Percentiles rank a stretch among this genome's conserved stretches.
These are phyloP conservation scores for Eueremaeus valkanovi DNA, from an alignment of 2,888 invertebrate genomes.

Conservation along the genomic window DNA sequence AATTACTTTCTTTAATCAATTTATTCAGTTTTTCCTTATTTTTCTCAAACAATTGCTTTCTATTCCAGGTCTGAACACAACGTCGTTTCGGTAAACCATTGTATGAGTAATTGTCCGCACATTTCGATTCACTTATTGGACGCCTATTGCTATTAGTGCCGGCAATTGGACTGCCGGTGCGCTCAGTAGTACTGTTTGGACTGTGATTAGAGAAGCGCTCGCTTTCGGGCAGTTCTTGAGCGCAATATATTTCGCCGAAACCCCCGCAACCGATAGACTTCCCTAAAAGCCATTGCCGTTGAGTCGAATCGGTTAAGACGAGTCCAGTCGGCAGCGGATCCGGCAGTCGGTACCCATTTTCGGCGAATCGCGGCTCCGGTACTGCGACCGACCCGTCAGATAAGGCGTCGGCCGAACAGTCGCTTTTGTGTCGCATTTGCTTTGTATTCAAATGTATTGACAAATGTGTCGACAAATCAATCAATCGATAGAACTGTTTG, in stretches of 20 bases:
- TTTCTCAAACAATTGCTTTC: background rate
- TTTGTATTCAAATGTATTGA: background rate
- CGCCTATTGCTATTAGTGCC: too few species aligned
- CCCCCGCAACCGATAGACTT: conserved; percentile 83
- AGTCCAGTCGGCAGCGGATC: conserved; percentile 72
- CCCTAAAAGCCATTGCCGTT: conserved; percentile 80
- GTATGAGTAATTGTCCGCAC: background rate
- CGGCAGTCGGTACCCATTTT: conserved; percentile 58
- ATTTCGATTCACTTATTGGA: too few species aligned
- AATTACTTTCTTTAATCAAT: conserved; percentile 27
- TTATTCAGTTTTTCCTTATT: background rate
- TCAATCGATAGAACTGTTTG: background rate
- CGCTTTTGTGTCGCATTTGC: background rate
- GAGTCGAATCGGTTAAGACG: conserved; percentile 68
- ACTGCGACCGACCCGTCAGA: background rate
- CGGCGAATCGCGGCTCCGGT: conserved; percentile 43
- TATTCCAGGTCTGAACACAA: conserved; percentile 20
- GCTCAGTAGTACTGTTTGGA: background rate
- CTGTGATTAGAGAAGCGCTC: background rate
- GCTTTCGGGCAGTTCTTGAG: conserved; percentile 16
- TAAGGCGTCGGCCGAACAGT: background rate
- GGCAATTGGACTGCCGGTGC: background rate
- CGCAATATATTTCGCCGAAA: conserved; percentile 88
- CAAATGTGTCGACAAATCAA: too few species aligned
- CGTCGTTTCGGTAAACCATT: conserved; percentile 22